phyloP scores from a whole-genome alignment of 2,797 vertebrate genomes.

The Pristis pectinata region DNA sequence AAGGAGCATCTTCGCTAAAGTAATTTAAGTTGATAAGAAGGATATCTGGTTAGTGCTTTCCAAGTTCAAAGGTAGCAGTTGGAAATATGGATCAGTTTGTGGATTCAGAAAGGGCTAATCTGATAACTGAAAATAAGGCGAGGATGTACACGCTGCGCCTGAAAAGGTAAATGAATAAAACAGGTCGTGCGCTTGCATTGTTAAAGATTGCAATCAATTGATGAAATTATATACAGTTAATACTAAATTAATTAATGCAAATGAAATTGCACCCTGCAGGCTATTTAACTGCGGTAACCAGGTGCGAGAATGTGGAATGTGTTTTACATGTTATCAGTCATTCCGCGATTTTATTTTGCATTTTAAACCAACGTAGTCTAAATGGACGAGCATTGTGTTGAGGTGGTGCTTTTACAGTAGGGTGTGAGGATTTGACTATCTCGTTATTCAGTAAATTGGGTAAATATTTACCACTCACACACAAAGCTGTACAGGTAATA shows the following conservation, averaged over 20 bases:
- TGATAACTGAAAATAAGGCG: constrained; percentile 61
- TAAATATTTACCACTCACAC: not conserved
- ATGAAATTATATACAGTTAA: not conserved
- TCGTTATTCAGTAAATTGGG: not conserved
- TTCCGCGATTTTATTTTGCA: not conserved
- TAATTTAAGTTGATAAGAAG: not conserved
- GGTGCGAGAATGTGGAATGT: not conserved
- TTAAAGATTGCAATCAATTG: not conserved
- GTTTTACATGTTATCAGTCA: not conserved
- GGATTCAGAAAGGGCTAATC: constrained; percentile 66
- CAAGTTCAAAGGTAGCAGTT: not conserved
- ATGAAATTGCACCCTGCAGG: not conserved
- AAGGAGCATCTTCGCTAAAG: not conserved
- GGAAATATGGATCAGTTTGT: constrained; percentile 56
- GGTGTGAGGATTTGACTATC: not conserved
- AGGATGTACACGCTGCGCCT: constrained; percentile 62
- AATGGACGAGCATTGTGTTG: not conserved
- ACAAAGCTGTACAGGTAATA: not conserved
- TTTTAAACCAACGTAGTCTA: not conserved
- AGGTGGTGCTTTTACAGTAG: not conserved
- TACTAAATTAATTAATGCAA: not conserved
- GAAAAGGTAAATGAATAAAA: constrained; percentile 54
- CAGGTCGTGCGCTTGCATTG: not conserved
- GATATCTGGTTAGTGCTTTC: not conserved
- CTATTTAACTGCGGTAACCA: not conserved